Percentiles rank a stretch among this genome's conserved stretches.
These are phyloP conservation scores for Gopherus evgoodei DNA, from an alignment of 2,113 vertebrate species.

Conservation along the genomic window DNA sequence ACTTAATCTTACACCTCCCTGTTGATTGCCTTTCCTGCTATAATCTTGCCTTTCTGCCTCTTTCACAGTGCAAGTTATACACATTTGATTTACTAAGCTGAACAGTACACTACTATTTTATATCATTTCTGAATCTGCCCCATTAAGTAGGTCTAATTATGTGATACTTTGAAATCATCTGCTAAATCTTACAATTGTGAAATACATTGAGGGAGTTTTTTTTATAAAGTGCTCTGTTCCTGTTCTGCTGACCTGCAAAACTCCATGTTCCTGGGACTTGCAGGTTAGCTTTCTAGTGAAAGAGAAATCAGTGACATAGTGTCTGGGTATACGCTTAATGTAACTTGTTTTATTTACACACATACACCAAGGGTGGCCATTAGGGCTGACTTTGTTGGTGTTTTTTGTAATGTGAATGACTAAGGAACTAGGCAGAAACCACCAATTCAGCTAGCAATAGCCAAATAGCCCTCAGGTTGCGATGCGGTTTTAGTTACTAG, in stretches of 20 bases:
- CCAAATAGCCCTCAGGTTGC: not conserved
- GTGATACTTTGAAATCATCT: not conserved
- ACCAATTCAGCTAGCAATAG: not conserved
- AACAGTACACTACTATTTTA: not conserved
- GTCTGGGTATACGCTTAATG: not conserved
- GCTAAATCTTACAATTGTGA: not conserved
- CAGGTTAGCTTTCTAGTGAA: not conserved
- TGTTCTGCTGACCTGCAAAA: not conserved
- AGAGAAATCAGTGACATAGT: not conserved
- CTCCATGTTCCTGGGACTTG: not conserved
- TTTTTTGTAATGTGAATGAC: not conserved
- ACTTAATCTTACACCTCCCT: not conserved
- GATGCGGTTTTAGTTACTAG: not conserved
- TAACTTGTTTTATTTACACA: not conserved
- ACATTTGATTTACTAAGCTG: not conserved
- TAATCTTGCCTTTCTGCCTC: not conserved
- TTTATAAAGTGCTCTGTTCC: not conserved
- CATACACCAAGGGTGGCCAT: not conserved
- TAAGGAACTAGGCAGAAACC: not conserved
- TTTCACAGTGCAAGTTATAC: not conserved
- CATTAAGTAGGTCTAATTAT: not conserved
- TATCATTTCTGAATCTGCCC: not conserved
- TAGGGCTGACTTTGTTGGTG: not conserved
- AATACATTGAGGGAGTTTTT: not conserved
- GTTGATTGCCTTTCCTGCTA: not conserved